Evolutionary conservation across 1,140 invertebrate genomes (phyloP).

Genomic region (Lasioglossum baleicum): DNA sequence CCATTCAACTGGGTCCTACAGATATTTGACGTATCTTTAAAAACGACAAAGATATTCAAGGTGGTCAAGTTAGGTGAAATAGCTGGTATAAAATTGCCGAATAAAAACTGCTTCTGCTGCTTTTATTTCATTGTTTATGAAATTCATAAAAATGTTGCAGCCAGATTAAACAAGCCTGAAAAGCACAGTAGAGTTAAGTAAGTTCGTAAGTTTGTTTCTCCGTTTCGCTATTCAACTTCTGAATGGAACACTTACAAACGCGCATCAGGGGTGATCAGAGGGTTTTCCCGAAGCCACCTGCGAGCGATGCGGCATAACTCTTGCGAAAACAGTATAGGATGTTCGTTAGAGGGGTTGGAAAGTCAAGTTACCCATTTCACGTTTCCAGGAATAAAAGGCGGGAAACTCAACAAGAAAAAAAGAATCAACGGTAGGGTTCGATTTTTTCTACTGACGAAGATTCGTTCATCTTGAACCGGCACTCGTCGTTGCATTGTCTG

Average conservation of each 20-base stretch:
- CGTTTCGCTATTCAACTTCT: background rate
- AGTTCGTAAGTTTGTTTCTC: background rate
- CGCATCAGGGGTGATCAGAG: slow-evolving; percentile 13
- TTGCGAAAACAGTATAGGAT: slow-evolving; percentile 43
- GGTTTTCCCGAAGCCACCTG: background rate
- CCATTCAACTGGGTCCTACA: too few relatives aligned
- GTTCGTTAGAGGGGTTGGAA: slow-evolving; percentile 28
- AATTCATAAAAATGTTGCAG: too few relatives aligned
- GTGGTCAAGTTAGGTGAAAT: too few relatives aligned
- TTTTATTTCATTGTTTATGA: too few relatives aligned
- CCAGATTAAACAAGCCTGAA: too few relatives aligned
- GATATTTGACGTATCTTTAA: too few relatives aligned
- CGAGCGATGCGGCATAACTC: background rate
- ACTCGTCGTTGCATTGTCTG: slow-evolving; percentile 62
- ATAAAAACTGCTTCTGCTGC: too few relatives aligned
- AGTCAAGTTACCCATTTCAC: slow-evolving; percentile 58
- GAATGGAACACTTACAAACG: background rate
- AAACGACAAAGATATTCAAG: too few relatives aligned
- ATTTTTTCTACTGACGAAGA: slow-evolving; percentile 41
- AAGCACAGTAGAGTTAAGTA: too few relatives aligned
- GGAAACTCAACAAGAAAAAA: slow-evolving; percentile 5
- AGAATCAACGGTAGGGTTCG: slow-evolving; percentile 25
- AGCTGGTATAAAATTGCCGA: too few relatives aligned
- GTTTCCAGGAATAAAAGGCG: slow-evolving; percentile 36
- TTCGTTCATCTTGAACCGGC: slow-evolving; percentile 33